Conservation (phyloP, 2,113 vertebrate species). For the Aleadryas rufinucha region DNA sequence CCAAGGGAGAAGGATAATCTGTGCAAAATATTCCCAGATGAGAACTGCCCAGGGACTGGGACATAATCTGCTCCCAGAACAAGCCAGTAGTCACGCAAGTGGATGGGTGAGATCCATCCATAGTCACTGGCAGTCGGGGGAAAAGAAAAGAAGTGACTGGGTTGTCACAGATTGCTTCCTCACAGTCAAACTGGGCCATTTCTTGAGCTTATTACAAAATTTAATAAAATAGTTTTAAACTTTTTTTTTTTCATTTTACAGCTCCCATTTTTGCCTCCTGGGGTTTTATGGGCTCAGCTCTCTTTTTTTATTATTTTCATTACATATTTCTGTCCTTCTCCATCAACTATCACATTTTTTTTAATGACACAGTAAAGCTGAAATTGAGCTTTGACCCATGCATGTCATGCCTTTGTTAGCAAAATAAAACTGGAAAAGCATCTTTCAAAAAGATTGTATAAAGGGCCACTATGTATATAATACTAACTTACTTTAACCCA, state of each 20-base stretch:
- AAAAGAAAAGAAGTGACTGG: neutral
- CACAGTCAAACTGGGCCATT: neutral
- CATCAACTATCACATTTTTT: neutral
- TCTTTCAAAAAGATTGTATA: neutral
- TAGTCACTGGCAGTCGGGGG: neutral
- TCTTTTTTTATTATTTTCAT: neutral
- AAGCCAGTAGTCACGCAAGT: neutral
- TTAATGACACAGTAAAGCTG: neutral
- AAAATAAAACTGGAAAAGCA: conserved; percentile 1
- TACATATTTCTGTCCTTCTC: neutral
- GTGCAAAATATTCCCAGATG: neutral
- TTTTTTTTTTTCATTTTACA: neutral
- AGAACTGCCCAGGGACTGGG: neutral
- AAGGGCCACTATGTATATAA: neutral
- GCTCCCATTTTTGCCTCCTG: neutral
- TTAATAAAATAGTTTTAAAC: neutral
- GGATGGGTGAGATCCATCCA: neutral
- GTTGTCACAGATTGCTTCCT: neutral
- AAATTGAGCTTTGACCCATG: neutral
- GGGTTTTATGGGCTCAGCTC: neutral
- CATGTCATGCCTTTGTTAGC: neutral
- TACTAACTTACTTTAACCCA: neutral
- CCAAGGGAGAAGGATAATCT: neutral
- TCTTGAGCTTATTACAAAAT: neutral
- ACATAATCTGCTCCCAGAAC: neutral